These are phyloP conservation scores for Hirtodrosophila cameraria DNA, from an alignment of 2,888 invertebrate species.

Conservation along the genomic window DNA sequence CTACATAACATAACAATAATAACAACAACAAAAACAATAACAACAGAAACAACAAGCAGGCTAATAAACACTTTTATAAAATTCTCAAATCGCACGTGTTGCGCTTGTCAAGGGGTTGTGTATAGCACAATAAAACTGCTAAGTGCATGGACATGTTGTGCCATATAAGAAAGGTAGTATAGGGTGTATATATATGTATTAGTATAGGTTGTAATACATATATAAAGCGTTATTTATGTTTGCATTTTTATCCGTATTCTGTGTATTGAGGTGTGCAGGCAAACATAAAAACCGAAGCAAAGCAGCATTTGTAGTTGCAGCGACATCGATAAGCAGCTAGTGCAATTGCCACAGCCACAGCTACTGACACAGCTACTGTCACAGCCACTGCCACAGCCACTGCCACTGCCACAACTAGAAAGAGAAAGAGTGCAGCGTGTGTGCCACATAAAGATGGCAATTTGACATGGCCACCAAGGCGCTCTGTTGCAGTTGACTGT, in stretches of 20 bases:
- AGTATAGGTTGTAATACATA: no score
- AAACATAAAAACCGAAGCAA: slow-evolving; percentile 38
- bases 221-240: slow-evolving; percentile 23
- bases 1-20: slow-evolving; percentile 25
- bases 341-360: slow-evolving; percentile 15
- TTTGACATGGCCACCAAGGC: slow-evolving; percentile 55
- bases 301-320: slow-evolving; percentile 16
- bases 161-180: slow-evolving; percentile 15
- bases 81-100: slow-evolving; percentile 74
- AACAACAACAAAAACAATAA: slow-evolving; percentile 16
- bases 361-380: no score
- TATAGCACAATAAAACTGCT: slow-evolving; percentile 65
- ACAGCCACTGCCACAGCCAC: slow-evolving; percentile 1
- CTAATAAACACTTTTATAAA: slow-evolving; percentile 77
- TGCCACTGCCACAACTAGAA: slow-evolving; percentile 8
- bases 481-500: slow-evolving; percentile 1
- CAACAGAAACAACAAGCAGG: slow-evolving; percentile 48
- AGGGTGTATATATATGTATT: not conserved
- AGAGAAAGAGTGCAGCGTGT: slow-evolving; percentile 34
- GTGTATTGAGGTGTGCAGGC: slow-evolving; percentile 57
- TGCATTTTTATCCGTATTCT: slow-evolving; percentile 27
- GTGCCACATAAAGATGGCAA: slow-evolving; percentile 56
- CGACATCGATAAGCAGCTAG: slow-evolving; percentile 54
- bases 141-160: slow-evolving; percentile 72
- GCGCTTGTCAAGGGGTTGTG: slow-evolving; percentile 70